Percentiles rank a stretch among this genome's conserved stretches.
Evolutionary conservation across 2,113 vertebrate species (phyloP).

Genomic region (Chascanopsetta lugubris): DNA sequence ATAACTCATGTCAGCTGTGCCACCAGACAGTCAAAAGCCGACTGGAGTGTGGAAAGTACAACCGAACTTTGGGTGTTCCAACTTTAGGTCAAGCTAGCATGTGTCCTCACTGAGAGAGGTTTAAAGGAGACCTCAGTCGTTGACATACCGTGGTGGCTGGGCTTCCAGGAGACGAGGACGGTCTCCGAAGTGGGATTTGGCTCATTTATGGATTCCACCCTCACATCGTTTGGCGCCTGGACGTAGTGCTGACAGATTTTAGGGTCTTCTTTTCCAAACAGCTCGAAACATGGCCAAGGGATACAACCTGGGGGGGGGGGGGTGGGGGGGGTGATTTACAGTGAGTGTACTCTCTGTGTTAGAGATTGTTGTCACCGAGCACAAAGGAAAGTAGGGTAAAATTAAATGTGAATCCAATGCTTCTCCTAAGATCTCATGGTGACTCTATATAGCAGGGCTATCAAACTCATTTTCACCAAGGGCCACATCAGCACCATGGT

Average conservation of each 20-base stretch:
- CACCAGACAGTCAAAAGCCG: background rate
- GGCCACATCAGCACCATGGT: too few relatives aligned
- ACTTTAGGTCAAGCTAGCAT: background rate
- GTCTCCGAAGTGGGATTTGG: constrained; percentile 64
- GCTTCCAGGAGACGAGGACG: constrained; percentile 78
- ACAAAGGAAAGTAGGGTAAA: too few relatives aligned
- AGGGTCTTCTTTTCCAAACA: constrained; percentile 68
- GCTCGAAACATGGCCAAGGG: constrained; percentile 76
- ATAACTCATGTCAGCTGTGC: background rate
- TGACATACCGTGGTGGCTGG: constrained; percentile 76
- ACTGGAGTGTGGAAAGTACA: background rate
- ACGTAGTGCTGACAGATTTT: constrained; percentile 78
- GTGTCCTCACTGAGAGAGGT: background rate
- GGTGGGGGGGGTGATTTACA: background rate
- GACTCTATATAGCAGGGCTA: background rate
- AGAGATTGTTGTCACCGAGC: background rate
- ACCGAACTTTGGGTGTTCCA: background rate
- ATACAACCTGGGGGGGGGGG: constrained; percentile 73
- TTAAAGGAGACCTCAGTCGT: background rate
- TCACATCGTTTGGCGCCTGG: constrained; percentile 73
- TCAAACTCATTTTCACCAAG: background rate
- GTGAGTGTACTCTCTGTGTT: too few relatives aligned
- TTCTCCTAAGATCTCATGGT: background rate
- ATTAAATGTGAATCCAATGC: too few relatives aligned
- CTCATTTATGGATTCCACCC: constrained; percentile 60